These are phyloP conservation scores for Anguilla japonica DNA, from an alignment of 2,113 vertebrate genomes.

Conservation along the genomic window DNA sequence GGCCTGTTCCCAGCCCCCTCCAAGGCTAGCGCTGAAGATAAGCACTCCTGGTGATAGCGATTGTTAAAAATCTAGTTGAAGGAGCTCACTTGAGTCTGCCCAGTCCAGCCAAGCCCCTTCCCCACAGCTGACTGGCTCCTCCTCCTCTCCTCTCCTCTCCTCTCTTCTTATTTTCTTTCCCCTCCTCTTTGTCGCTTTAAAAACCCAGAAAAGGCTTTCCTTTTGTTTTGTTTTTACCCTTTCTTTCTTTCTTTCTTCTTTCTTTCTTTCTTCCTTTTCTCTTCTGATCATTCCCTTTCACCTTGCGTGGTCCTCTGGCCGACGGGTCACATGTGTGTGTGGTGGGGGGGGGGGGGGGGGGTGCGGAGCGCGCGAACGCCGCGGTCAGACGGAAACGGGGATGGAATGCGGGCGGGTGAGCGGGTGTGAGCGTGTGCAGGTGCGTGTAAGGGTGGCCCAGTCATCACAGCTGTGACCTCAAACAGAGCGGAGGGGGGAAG, in stretches of 20 bases:
- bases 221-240: constrained; percentile 26
- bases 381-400: no score
- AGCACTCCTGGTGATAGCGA: constrained; percentile 58
- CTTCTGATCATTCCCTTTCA: no score
- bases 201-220: constrained; percentile 37
- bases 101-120: constrained; percentile 45
- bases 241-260: constrained; percentile 27
- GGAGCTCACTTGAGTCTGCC: constrained; percentile 47
- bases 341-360: no score
- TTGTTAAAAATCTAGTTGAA: constrained; percentile 58
- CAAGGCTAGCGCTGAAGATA: constrained; percentile 56
- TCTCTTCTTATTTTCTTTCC: constrained; percentile 34
- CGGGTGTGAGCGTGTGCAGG: neutral
- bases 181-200: constrained; percentile 22
- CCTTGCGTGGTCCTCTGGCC: no score
- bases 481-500: neutral
- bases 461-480: neutral
- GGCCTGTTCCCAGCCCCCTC: constrained; percentile 23
- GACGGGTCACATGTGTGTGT: no score
- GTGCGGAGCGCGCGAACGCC: no score
- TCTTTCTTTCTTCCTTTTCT: constrained; percentile 9
- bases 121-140: constrained; percentile 49
- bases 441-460: no score
- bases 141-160: neutral
- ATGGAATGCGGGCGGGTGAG: no score